Evolutionary conservation across 2,797 vertebrate species (phyloP).

Genomic region (Sebastes itinus): DNA sequence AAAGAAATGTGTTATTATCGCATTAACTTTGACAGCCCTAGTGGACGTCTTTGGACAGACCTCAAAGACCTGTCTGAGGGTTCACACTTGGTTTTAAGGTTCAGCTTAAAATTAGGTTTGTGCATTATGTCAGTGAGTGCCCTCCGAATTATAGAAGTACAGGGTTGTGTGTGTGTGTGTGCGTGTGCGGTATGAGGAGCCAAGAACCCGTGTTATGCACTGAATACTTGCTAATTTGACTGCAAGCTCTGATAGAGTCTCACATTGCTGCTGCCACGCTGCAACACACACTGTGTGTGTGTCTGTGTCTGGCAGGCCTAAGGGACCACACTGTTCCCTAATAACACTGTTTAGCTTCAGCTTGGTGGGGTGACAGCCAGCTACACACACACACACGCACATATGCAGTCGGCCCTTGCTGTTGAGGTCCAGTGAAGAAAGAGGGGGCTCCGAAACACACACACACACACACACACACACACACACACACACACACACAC

Average conservation of each 20-base stretch:
- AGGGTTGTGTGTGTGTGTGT: slow-evolving; percentile 17
- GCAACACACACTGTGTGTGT: slow-evolving; percentile 26
- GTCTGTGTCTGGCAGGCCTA: slow-evolving; percentile 48
- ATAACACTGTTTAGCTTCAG: slow-evolving; percentile 60
- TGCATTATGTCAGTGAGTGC: not conserved
- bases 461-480: not conserved
- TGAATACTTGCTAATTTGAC: slow-evolving; percentile 64
- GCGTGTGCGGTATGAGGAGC: slow-evolving; percentile 28
- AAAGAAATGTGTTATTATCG: no score
- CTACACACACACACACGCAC: not conserved
- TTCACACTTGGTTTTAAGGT: not conserved
- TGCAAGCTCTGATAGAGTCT: slow-evolving; percentile 51
- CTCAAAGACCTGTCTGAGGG: not conserved
- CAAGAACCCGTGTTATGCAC: slow-evolving; percentile 48
- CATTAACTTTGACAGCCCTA: no score
- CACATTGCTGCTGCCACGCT: slow-evolving; percentile 57
- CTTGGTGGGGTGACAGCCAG: slow-evolving; percentile 38
- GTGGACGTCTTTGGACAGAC: not conserved
- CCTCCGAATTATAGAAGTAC: not conserved
- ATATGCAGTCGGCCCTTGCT: not conserved
- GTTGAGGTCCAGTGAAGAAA: not conserved
- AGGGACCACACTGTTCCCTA: slow-evolving; percentile 62
- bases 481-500: not conserved
- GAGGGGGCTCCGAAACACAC: not conserved
- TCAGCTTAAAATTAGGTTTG: not conserved